phyloP scores from a whole-genome alignment of 2,888 invertebrate genomes.

The Ormia ochracea region DNA sequence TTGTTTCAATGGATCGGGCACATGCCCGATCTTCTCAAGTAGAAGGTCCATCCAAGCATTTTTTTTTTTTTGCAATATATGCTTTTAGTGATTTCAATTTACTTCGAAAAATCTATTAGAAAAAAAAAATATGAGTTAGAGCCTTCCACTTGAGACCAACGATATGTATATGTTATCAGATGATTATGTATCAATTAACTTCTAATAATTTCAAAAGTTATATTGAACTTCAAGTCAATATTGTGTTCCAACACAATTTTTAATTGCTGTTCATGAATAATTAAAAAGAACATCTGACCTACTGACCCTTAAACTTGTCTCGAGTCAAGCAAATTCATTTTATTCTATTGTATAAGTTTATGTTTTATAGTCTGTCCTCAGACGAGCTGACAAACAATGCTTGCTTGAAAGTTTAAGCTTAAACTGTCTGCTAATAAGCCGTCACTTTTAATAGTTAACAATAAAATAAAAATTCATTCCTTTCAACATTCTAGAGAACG shows the following conservation, averaged over 20 bases:
- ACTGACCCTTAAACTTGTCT: neutral
- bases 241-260: neutral
- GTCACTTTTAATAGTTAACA: neutral
- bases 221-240: neutral
- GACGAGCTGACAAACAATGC: neutral
- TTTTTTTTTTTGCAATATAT: no score
- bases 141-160: no score
- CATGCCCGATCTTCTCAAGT: no score
- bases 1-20: no score
- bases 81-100: no score
- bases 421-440: conserved; percentile 12
- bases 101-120: no score
- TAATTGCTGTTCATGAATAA: neutral
- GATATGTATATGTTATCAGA: no score
- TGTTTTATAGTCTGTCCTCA: neutral
- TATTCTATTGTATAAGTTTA: neutral
- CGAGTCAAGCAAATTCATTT: neutral
- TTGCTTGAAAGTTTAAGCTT: no score
- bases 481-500: conserved; percentile 1
- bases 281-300: neutral
- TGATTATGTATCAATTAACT: neutral
- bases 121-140: no score
- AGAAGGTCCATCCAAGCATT: no score
- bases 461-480: neutral
- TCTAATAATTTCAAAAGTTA: neutral